These are phyloP conservation scores for Idris sp. DNA, from an alignment of 1,140 invertebrate genomes.

Conservation along the genomic window DNA sequence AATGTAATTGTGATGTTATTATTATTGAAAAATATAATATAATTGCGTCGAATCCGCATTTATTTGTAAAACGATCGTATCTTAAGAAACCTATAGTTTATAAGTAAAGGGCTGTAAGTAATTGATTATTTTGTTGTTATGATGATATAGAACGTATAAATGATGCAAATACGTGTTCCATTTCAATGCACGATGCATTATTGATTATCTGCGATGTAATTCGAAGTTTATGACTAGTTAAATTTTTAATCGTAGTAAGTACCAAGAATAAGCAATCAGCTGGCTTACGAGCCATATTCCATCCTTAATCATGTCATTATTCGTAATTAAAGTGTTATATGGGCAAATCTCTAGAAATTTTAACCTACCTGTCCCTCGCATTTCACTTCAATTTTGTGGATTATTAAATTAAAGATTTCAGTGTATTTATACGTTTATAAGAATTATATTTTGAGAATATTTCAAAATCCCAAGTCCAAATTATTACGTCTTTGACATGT, in stretches of 20 bases:
- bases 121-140: constrained; percentile 16
- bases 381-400: too few relatives aligned
- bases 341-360: too few relatives aligned
- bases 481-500: too few relatives aligned
- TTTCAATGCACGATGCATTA: constrained; percentile 10
- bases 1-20: too few relatives aligned
- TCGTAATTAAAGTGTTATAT: neutral
- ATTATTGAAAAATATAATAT: too few relatives aligned
- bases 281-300: neutral
- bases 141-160: constrained; percentile 8
- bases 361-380: too few relatives aligned
- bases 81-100: too few relatives aligned
- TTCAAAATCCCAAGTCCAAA: too few relatives aligned
- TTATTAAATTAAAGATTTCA: too few relatives aligned
- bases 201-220: constrained; percentile 9
- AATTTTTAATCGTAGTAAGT: constrained; percentile 9
- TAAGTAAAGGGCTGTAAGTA: neutral
- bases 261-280: constrained; percentile 7
- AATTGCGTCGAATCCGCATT: neutral
- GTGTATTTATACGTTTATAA: too few relatives aligned
- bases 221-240: constrained; percentile 4
- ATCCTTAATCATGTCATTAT: constrained; percentile 1
- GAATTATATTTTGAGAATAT: too few relatives aligned
- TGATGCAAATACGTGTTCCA: constrained; percentile 5
- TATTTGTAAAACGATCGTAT: neutral